These are phyloP conservation scores for Zalophus californianus DNA, from an alignment of 2,797 vertebrate genomes.

Conservation along the genomic window DNA sequence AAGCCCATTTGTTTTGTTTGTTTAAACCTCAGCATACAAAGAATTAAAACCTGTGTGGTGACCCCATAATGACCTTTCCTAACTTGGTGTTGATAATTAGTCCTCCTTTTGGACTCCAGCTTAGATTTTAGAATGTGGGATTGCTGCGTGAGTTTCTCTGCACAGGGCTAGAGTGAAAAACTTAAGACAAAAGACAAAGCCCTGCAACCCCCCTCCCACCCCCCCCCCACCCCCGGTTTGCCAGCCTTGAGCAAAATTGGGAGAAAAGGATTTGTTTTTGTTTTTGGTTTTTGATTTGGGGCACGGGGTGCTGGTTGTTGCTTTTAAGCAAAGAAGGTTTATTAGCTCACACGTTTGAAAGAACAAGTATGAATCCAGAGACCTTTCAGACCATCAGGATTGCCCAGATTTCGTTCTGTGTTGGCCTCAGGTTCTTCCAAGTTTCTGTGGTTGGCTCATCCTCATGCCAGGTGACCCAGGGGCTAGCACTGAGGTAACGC, in stretches of 20 bases:
- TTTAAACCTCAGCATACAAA: not conserved
- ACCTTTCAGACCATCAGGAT: not conserved
- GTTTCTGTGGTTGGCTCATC: not conserved
- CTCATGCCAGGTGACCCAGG: not conserved
- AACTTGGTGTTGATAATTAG: not conserved
- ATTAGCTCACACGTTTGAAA: not conserved
- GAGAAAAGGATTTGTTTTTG: not conserved
- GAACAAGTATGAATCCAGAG: not conserved
- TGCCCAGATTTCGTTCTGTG: not conserved
- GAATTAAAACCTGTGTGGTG: not conserved
- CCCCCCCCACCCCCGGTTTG: not conserved
- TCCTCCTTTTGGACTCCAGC: not conserved
- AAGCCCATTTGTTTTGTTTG: not conserved
- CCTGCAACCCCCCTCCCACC: fast-evolving
- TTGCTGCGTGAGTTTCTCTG: not conserved
- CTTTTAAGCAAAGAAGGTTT: not conserved
- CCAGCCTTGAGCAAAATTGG: not conserved
- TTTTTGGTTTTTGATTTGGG: not conserved
- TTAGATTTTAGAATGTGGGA: not conserved
- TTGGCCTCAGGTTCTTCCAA: not conserved
- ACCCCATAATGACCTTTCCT: not conserved
- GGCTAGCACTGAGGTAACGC: no score
- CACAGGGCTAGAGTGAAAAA: not conserved
- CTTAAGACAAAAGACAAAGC: not conserved
- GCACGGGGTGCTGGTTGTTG: not conserved